These are phyloP conservation scores for Meta bourneti DNA, from an alignment of 2,888 invertebrate genomes.

Conservation along the genomic window DNA sequence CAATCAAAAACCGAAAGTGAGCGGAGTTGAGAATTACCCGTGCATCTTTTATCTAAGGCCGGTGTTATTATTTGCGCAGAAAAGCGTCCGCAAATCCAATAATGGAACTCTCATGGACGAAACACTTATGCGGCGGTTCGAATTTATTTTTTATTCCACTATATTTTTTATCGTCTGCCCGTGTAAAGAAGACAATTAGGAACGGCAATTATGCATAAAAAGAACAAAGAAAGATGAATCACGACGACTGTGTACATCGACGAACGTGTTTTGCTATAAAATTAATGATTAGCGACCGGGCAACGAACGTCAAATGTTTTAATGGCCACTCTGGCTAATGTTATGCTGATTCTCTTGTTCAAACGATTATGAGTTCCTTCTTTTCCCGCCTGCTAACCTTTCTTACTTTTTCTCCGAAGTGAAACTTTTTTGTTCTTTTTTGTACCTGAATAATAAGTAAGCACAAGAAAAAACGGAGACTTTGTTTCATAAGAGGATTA, in stretches of 20 bases:
- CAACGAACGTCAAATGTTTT: conserved; percentile 26
- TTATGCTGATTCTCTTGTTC: conserved; percentile 18
- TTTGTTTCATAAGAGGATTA: conserved; percentile 2
- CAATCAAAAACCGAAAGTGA: neutral
- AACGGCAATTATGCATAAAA: neutral
- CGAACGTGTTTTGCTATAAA: conserved; percentile 20
- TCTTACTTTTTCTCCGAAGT: neutral
- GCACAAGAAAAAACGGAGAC: conserved; percentile 2
- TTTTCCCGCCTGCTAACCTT: neutral
- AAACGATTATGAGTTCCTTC: conserved; percentile 22
- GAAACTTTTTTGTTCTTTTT: conserved; percentile 7
- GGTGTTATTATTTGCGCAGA: neutral
- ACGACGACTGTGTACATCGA: conserved; percentile 11
- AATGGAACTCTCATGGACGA: neutral
- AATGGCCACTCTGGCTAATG: conserved; percentile 43
- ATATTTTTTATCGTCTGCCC: neutral
- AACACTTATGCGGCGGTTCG: neutral
- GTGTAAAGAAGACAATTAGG: conserved; percentile 8
- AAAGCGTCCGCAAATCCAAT: neutral
- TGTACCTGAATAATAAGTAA: conserved; percentile 11
- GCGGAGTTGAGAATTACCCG: neutral
- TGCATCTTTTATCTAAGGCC: neutral
- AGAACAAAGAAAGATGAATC: neutral
- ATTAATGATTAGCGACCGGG: conserved; percentile 32
- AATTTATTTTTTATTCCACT: neutral